Conservation (phyloP, 2,113 vertebrate genomes). For the Myocastor coypus region DNA sequence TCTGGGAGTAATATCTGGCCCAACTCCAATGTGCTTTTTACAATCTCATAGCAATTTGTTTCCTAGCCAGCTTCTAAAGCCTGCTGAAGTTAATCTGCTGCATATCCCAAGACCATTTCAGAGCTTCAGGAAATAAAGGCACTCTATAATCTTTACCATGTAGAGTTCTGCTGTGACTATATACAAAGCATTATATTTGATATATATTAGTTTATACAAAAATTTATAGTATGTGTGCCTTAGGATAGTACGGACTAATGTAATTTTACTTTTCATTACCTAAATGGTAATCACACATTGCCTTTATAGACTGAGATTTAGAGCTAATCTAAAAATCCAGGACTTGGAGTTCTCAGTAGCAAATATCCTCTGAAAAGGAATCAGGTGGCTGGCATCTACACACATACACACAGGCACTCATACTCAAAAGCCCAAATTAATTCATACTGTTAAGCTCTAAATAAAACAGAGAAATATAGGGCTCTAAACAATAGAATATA, state of each 20-base stretch:
- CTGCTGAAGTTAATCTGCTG: constrained; percentile 58
- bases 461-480: neutral
- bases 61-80: constrained; percentile 62
- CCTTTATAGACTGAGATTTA: neutral
- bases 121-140: constrained; percentile 55
- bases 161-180: constrained; percentile 28
- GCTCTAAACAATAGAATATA: neutral
- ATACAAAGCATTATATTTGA: neutral
- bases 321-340: constrained; percentile 17
- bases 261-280: constrained; percentile 55
- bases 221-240: constrained; percentile 33
- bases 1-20: constrained; percentile 61
- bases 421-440: neutral
- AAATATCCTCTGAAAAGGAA: neutral
- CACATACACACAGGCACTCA: neutral
- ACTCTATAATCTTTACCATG: constrained; percentile 52
- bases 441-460: constrained; percentile 22
- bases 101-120: constrained; percentile 53
- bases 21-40: constrained; percentile 61
- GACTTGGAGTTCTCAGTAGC: neutral
- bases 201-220: constrained; percentile 59
- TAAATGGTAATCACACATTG: neutral
- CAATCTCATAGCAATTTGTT: constrained; percentile 67
- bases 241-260: neutral
- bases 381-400: neutral